Conservation (phyloP, 1,140 invertebrate genomes). For the Marisa cornuarietis region DNA sequence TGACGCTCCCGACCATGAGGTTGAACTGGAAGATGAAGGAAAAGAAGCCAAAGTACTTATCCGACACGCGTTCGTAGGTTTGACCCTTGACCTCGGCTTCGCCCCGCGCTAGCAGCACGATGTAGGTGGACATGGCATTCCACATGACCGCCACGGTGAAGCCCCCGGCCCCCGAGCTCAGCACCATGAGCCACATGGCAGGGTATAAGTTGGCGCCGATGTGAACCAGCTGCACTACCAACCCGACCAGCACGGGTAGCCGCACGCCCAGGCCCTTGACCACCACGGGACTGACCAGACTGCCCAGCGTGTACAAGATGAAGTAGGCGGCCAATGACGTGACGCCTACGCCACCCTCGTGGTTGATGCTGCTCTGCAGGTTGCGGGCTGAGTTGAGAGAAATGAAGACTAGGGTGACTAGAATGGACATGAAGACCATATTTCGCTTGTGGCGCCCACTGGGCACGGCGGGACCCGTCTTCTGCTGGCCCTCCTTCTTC, state of each 20-base stretch:
- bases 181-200: slow-evolving; percentile 48
- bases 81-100: slow-evolving; percentile 41
- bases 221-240: slow-evolving; percentile 46
- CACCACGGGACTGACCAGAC: slow-evolving; percentile 47
- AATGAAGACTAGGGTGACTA: slow-evolving; percentile 47
- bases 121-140: slow-evolving; percentile 56
- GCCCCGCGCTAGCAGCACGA: slow-evolving; percentile 50
- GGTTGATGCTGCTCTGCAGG: slow-evolving; percentile 58
- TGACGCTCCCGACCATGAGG: slow-evolving; percentile 51
- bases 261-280: slow-evolving; percentile 51
- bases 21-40: slow-evolving; percentile 52
- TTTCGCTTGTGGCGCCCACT: slow-evolving; percentile 42
- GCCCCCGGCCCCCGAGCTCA: slow-evolving; percentile 45
- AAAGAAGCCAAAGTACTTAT: slow-evolving; percentile 56
- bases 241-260: slow-evolving; percentile 33
- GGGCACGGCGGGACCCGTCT: not conserved
- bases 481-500: not conserved
- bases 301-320: slow-evolving; percentile 47
- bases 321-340: slow-evolving; percentile 42
- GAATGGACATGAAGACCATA: slow-evolving; percentile 42
- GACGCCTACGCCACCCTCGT: slow-evolving; percentile 45
- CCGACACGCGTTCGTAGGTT: slow-evolving; percentile 45
- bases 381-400: slow-evolving; percentile 53
- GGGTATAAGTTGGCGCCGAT: slow-evolving; percentile 53
- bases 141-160: slow-evolving; percentile 47